phyloP scores from a whole-genome alignment of 2,797 vertebrate species.

The Coilia nasus region DNA sequence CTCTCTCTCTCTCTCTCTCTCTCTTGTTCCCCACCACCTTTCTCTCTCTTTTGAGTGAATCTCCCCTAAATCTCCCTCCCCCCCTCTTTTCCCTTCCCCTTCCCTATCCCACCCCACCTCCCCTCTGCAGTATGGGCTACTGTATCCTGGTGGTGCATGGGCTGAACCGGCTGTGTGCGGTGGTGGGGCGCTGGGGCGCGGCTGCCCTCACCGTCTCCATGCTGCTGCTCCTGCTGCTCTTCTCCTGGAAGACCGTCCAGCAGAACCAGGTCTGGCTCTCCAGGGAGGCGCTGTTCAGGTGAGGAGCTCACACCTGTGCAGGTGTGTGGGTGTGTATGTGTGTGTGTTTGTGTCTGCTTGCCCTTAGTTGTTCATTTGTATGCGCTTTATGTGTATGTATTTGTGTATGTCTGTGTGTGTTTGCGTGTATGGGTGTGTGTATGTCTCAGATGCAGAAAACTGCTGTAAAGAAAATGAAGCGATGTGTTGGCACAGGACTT shows the following conservation, averaged over 20 bases:
- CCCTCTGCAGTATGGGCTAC: constrained; percentile 88
- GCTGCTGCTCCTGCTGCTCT: constrained; percentile 85
- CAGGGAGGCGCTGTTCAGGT: constrained; percentile 95
- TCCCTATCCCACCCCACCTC: neutral
- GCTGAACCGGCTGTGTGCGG: constrained; percentile 79
- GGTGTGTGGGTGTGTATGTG: constrained; percentile 31
- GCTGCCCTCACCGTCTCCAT: constrained; percentile 76
- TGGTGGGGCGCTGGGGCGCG: constrained; percentile 80
- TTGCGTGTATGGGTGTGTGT: neutral
- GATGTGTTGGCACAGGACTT: neutral
- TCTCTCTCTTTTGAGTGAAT: neutral
- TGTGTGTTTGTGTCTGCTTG: constrained; percentile 5
- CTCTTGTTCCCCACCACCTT: neutral
- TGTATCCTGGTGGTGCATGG: constrained; percentile 92
- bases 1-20: neutral
- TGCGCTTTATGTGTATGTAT: neutral
- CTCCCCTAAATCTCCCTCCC: neutral
- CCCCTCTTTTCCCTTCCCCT: neutral
- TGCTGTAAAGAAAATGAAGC: neutral
- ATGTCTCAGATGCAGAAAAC: neutral
- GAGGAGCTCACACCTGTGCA: neutral
- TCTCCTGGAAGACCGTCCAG: constrained; percentile 92
- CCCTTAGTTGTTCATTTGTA: too few relatives aligned
- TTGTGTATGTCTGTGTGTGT: neutral
- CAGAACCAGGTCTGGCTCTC: constrained; percentile 96